Conservation (phyloP, 1,140 invertebrate genomes). For the Drosophila arizonae region DNA sequence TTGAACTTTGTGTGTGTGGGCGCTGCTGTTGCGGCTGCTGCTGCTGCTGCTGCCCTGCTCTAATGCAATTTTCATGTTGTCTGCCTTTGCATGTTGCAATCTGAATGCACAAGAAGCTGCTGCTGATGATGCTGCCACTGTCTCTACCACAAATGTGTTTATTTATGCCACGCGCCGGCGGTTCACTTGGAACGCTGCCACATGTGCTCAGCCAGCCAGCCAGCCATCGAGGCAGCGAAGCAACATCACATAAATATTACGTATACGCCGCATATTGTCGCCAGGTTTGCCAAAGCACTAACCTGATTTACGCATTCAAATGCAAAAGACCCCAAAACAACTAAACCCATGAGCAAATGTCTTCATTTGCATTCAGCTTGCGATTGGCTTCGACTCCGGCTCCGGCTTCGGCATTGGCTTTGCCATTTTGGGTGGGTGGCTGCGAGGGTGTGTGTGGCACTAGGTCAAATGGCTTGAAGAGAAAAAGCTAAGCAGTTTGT, state of each 20-base stretch:
- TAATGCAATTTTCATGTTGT: constrained; percentile 73
- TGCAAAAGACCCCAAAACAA: constrained; percentile 40
- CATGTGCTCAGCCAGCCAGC: constrained; percentile 52
- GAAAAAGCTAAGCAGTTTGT: not conserved
- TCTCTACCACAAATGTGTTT: constrained; percentile 51
- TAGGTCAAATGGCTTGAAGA: constrained; percentile 14
- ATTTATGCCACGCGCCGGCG: constrained; percentile 67
- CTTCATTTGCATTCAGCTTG: constrained; percentile 29
- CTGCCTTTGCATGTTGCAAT: constrained; percentile 28
- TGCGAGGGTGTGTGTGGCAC: not conserved
- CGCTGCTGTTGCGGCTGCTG: not conserved
- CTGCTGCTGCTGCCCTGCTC: constrained; percentile 17
- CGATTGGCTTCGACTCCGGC: constrained; percentile 4
- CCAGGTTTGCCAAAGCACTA: constrained; percentile 48
- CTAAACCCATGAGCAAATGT: constrained; percentile 16
- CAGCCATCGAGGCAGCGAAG: not conserved
- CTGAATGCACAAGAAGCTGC: constrained; percentile 40
- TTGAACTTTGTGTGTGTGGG: constrained; percentile 1
- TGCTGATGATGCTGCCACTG: not conserved
- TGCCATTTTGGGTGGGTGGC: not conserved
- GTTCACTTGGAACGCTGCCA: constrained; percentile 64
- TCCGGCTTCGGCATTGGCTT: constrained; percentile 3
- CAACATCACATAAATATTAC: constrained; percentile 64
- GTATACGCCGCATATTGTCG: constrained; percentile 58
- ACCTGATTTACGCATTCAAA: constrained; percentile 64